Percentiles rank a stretch among this genome's conserved stretches.
These are phyloP conservation scores for Drosophila prosaltans DNA, from an alignment of 1,140 invertebrate genomes.

Conservation along the genomic window DNA sequence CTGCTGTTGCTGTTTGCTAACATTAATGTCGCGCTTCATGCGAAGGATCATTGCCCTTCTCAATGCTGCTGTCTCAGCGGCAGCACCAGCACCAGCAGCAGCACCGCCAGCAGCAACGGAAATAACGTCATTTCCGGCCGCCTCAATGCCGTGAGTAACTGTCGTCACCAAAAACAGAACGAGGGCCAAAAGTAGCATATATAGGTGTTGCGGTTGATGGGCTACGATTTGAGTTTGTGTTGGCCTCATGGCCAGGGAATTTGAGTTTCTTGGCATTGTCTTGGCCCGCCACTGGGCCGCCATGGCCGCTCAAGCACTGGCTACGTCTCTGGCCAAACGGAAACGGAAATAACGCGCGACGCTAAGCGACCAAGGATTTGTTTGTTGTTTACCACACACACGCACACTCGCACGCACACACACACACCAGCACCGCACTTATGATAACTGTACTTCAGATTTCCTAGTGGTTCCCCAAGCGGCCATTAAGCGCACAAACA, in stretches of 20 bases:
- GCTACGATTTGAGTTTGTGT: too few species aligned
- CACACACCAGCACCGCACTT: slow-evolving; percentile 20
- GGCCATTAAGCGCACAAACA: slow-evolving; percentile 28
- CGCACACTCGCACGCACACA: slow-evolving; percentile 16
- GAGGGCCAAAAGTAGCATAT: slow-evolving; percentile 6
- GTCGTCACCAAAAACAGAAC: slow-evolving; percentile 16
- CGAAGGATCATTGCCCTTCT: slow-evolving; percentile 4
- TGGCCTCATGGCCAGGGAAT: background rate
- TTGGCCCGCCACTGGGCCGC: slow-evolving; percentile 30
- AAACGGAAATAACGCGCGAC: slow-evolving; percentile 47
- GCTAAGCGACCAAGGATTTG: slow-evolving; percentile 22
- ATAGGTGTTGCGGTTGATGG: background rate
- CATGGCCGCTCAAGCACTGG: slow-evolving; percentile 27
- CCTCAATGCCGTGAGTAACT: slow-evolving; percentile 17
- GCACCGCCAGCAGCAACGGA: slow-evolving; percentile 37
- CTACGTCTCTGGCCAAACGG: slow-evolving; percentile 37
- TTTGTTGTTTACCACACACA: slow-evolving; percentile 12
- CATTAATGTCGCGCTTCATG: slow-evolving; percentile 2
- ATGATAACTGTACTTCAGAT: slow-evolving; percentile 29
- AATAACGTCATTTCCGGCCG: slow-evolving; percentile 66
- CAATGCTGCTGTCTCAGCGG: slow-evolving; percentile 8
- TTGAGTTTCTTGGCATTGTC: slow-evolving; percentile 28
- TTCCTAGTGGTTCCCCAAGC: slow-evolving; percentile 27
- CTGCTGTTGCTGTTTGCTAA: background rate
- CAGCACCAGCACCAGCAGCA: slow-evolving; percentile 11